Percentiles rank a stretch among this genome's conserved stretches.
Evolutionary conservation across 2,888 invertebrate species (phyloP).

Genomic region (Malachius bipustulatus): DNA sequence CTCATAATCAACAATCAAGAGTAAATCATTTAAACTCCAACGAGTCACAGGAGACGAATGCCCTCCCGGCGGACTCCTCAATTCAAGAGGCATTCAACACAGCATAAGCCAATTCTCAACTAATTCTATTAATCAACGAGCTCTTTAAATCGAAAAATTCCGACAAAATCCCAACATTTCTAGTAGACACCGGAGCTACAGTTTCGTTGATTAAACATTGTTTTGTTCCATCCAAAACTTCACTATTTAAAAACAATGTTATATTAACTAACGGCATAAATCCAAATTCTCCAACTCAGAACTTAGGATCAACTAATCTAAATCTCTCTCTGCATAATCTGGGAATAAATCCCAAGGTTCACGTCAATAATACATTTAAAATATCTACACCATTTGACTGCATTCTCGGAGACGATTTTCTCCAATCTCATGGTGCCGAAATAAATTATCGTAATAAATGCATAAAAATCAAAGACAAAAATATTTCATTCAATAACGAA

Average conservation of each 20-base stretch:
- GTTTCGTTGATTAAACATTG: slow-evolving; percentile 10
- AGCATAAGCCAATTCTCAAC: background rate
- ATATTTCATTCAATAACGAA: slow-evolving; percentile 7
- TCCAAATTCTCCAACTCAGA: slow-evolving; percentile 6
- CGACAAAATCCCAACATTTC: background rate
- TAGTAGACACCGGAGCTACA: slow-evolving; percentile 13
- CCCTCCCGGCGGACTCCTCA: too few relatives aligned
- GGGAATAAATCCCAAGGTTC: slow-evolving; percentile 7
- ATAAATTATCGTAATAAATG: slow-evolving; percentile 7
- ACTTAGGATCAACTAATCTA: slow-evolving; percentile 11
- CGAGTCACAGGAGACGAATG: too few relatives aligned
- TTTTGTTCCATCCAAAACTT: slow-evolving; percentile 6
- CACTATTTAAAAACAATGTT: slow-evolving; percentile 8
- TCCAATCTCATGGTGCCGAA: slow-evolving; percentile 7
- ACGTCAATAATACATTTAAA: slow-evolving; percentile 9
- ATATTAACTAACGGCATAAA: slow-evolving; percentile 8
- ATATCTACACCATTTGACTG: slow-evolving; percentile 11
- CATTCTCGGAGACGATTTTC: slow-evolving; percentile 10
- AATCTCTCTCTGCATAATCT: slow-evolving; percentile 5
- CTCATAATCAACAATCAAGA: too few relatives aligned
- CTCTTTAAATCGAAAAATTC: background rate
- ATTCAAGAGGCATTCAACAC: slow-evolving; percentile 3
- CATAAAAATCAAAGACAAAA: slow-evolving; percentile 6
- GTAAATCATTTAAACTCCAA: too few relatives aligned
- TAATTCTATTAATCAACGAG: background rate